Base-by-base conservation (phyloP, 2,797 vertebrate species). In the Gallirallus australis region DNA sequence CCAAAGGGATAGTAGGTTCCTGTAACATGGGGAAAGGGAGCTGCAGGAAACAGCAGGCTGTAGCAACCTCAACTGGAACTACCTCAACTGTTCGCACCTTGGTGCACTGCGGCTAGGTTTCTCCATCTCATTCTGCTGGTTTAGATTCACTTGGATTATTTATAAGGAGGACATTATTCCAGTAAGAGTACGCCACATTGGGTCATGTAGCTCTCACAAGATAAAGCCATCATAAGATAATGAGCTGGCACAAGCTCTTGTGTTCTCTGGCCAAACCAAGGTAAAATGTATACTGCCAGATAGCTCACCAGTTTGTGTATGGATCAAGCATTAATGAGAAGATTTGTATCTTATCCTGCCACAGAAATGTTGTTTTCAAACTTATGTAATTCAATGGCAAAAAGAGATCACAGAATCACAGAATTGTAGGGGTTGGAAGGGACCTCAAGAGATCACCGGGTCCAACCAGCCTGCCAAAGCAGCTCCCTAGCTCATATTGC, bases 61-160 rank as follows among this genome's bases (percentile, higher is more conserved):
- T 33, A 45, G 40, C 17, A 70, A n/a, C 19, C 64, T 37, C 66
- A 37, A 6, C 35, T 56, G 9, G 30, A 35, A 50, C 27, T 30
- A 23, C 10, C 11, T 48, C 76, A 59, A 6, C 9, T 57, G 12
- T 13, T 79, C 27, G 24, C 0, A 0, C 16, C 40, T 11, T 5
- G 18, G 9, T 17, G 52, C 53, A 28, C 57, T 56, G 25, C 40
- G 52, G n/a, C 35, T n/a, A 28, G 25, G 25, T 47, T 37, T 15
- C 57, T 50, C 27, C 9, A 12, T 4, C 24, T 64, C 17, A 27
- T 25, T 48, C 73, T 60, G 21, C n/a, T 45, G 13, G 13, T 45
- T 71, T 77, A 50, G 23, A 45, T 56, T 45, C 30, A 15, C 15
- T 64, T 0, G 0, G 52, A 17, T 25, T 48, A 70, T 77, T 57